These are phyloP conservation scores for Eriocheir sinensis DNA, from an alignment of 1,140 invertebrate species.

Conservation along the genomic window DNA sequence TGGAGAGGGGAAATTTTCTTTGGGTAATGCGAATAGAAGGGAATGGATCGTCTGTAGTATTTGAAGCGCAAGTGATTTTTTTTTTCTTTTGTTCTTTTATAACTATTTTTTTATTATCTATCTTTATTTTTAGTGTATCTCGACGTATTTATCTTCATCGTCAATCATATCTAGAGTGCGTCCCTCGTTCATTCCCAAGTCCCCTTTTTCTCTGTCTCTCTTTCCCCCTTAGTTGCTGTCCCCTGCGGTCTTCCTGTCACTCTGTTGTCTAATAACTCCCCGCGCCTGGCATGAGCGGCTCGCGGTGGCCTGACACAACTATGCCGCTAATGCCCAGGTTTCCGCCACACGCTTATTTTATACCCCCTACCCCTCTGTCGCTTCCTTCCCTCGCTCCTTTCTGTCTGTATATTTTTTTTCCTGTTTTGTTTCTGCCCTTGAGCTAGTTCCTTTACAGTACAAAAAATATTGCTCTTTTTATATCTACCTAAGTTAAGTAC, in stretches of 20 bases:
- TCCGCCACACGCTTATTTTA: background rate
- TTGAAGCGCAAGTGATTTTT: too few species aligned
- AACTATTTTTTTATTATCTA: background rate
- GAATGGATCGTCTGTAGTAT: too few species aligned
- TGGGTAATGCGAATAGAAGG: background rate
- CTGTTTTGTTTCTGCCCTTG: background rate
- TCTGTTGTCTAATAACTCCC: constrained; percentile 26
- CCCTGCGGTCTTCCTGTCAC: background rate
- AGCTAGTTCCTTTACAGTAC: too few species aligned
- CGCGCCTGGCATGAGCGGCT: background rate
- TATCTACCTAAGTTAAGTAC: background rate
- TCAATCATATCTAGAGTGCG: too few species aligned
- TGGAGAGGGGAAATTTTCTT: background rate
- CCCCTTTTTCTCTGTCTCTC: background rate
- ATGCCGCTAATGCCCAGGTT: constrained; percentile 4
- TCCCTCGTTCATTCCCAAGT: too few species aligned
- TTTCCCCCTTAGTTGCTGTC: background rate
- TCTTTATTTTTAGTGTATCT: too few species aligned
- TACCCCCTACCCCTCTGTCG: background rate
- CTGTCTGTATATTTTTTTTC: background rate
- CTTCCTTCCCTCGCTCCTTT: background rate
- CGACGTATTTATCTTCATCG: too few species aligned
- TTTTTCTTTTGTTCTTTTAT: background rate
- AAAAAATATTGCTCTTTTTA: background rate
- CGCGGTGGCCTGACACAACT: constrained; percentile 8